phyloP scores from a whole-genome alignment of 2,797 vertebrate genomes.

The Euphonia xanthogaster region DNA sequence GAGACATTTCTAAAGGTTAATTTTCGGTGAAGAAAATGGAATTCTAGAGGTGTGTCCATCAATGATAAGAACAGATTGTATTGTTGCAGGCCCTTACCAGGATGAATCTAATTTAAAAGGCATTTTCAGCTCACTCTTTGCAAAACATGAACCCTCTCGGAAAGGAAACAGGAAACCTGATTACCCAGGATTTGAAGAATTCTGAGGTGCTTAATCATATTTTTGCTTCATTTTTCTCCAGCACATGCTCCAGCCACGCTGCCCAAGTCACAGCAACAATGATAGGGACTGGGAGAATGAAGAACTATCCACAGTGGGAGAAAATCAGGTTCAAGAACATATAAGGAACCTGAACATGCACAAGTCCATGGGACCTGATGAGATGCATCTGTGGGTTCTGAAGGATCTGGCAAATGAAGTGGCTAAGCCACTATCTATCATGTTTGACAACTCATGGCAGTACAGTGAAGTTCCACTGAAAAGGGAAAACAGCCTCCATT shows the following conservation, averaged over 20 bases:
- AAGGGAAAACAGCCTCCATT: not conserved
- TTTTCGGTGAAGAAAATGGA: not conserved
- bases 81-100: not conserved
- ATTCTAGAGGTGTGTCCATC: not conserved
- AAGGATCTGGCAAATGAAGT: not conserved
- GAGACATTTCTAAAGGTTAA: not conserved
- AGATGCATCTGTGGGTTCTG: not conserved
- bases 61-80: accelerated
- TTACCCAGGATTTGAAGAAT: not conserved
- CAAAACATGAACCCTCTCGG: not conserved
- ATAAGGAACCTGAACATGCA: not conserved
- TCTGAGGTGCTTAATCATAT: not conserved
- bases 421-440: not conserved
- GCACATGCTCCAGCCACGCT: not conserved
- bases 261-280: not conserved
- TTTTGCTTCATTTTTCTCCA: not conserved
- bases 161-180: not conserved
- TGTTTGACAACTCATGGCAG: not conserved
- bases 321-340: not conserved
- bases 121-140: not conserved
- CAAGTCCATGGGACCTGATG: not conserved
- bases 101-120: not conserved
- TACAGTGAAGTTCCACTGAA: not conserved
- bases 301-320: not conserved
- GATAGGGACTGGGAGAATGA: not conserved